These are phyloP conservation scores for Anniella stebbinsi DNA, from an alignment of 2,797 vertebrate species.

Conservation along the genomic window DNA sequence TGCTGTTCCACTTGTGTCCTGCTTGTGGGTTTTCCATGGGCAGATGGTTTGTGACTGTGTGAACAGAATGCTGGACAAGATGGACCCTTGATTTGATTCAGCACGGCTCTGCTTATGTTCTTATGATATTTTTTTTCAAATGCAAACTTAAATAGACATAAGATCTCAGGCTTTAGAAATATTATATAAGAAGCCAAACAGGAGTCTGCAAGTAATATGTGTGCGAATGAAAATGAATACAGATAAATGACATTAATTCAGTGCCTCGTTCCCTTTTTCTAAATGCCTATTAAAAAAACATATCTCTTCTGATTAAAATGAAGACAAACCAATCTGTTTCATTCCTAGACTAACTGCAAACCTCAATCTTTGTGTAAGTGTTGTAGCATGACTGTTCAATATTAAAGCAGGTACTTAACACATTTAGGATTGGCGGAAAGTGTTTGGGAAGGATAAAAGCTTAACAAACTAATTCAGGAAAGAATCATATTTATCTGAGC, in stretches of 20 bases:
- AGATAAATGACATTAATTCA: conserved; percentile 18
- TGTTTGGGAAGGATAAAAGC: conserved; percentile 76
- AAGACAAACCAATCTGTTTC: conserved; percentile 59
- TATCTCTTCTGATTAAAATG: conserved; percentile 51
- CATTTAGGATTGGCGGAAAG: conserved; percentile 75
- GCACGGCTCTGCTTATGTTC: no score
- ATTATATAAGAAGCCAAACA: not conserved
- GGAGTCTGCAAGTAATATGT: not conserved
- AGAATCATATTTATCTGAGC: conserved; percentile 78
- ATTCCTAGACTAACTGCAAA: conserved; percentile 45
- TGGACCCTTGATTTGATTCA: no score
- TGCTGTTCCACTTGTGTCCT: no score
- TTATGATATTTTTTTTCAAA: conserved; percentile 28
- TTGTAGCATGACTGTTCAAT: conserved; percentile 67
- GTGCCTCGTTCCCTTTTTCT: conserved; percentile 16
- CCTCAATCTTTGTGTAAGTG: conserved; percentile 57
- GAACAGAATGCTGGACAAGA: no score
- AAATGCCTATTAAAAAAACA: no score
- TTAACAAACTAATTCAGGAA: conserved; percentile 77
- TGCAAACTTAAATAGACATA: conserved; percentile 21
- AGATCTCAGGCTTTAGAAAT: conserved; percentile 1
- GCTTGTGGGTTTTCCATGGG: no score
- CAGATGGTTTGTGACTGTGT: no score
- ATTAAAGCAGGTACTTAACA: conserved; percentile 73
- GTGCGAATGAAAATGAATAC: conserved; percentile 38